phyloP scores from a whole-genome alignment of 2,888 invertebrate species.

The Catonia carolina region DNA sequence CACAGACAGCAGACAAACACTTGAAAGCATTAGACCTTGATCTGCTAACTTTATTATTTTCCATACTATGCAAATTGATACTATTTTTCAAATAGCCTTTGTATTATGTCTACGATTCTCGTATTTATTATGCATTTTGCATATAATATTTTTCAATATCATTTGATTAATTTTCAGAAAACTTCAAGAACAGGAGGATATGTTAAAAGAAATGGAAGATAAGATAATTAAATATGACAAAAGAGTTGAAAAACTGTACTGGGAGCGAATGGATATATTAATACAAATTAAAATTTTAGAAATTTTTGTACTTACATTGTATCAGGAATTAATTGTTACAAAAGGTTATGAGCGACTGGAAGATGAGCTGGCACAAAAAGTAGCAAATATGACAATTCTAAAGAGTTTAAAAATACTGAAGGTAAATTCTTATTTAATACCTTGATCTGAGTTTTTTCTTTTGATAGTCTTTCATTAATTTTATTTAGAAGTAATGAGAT shows the following conservation, averaged over 20 bases:
- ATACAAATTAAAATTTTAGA: conserved; percentile 21
- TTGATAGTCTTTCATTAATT: too few relatives aligned
- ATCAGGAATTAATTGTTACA: conserved; percentile 21
- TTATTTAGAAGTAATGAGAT: too few relatives aligned
- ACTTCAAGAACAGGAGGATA: conserved; percentile 18
- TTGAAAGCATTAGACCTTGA: too few relatives aligned
- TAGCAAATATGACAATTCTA: conserved; percentile 14
- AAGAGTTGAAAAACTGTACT: conserved; percentile 15
- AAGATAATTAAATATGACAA: conserved; percentile 12
- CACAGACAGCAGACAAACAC: too few relatives aligned
- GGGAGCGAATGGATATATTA: conserved; percentile 13
- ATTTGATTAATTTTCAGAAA: conserved; percentile 15
- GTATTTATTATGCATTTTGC: too few relatives aligned
- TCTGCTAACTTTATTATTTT: too few relatives aligned
- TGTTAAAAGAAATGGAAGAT: conserved; percentile 12
- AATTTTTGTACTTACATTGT: conserved; percentile 12
- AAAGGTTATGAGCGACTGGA: conserved; percentile 18
- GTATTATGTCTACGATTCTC: too few relatives aligned
- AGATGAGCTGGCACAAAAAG: conserved; percentile 13
- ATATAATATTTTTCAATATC: too few relatives aligned
- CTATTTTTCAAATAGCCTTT: too few relatives aligned
- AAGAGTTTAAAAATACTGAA: conserved; percentile 19
- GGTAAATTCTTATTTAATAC: too few relatives aligned
- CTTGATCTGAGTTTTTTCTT: too few relatives aligned
- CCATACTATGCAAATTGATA: too few relatives aligned